Base-by-base conservation (phyloP, 2,888 invertebrate genomes). In the Theodoxus fluviatilis region DNA sequence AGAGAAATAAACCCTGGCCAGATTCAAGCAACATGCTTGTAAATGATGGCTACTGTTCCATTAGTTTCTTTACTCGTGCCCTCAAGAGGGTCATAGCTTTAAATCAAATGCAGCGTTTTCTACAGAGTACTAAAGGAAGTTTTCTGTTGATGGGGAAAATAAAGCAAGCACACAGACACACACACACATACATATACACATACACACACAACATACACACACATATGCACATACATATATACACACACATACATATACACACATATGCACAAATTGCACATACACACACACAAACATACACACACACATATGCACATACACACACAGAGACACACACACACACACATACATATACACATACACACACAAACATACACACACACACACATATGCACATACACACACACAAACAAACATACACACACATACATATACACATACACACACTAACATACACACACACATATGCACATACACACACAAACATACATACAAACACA, bases 311-410 rank as follows among this genome's bases (percentile, higher is more conserved):
- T 25, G n/a, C 15, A 52, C 3, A 52, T 25, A 3, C 52, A 52
- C n/a, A 52, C 4, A 3, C 52, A 52, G 15, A 3, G 22, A 52
- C 52, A 52, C 15, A 52, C 52, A 52, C 4, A 52, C 15, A 52
- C 52, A 52, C 52, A 52, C 52, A 52, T 25, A 52, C 52, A 52
- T n/a, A 52, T 25, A 52, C 52, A 52, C 52, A 52, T 25, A 52
- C 52, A 52, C 15, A 3, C 52, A 15, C 52, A 52, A n/a, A 52
- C 52, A 52, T 25, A 52, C 15, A 2, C 15, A 52, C 52, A 52
- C 52, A 52, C 52, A 52, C 52, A 52, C 52, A 52, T n/a, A 52
- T 25, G 25, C 52, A 52, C 52, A 52, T 25, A 52, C 52, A 3
- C n/a, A 52, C 52, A 3, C 12, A 57, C 2, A 57, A 9, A 22